phyloP scores from a whole-genome alignment of 2,797 vertebrate genomes.

The Epinephelus coioides region DNA sequence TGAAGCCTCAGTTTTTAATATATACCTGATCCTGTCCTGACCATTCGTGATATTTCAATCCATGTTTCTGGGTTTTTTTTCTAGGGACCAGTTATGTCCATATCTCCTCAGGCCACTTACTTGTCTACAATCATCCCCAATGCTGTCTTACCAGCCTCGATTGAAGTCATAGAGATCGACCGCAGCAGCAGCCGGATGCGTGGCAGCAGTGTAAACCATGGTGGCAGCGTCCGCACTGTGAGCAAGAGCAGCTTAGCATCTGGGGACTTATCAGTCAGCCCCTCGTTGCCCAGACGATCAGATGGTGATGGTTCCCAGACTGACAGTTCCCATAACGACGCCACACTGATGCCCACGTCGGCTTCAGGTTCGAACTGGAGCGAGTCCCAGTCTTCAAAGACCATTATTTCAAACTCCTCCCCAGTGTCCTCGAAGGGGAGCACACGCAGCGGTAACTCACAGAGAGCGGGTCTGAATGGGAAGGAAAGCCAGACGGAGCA shows the following conservation, averaged over 20 bases:
- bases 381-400: conserved; percentile 93
- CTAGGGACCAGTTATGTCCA: conserved; percentile 94
- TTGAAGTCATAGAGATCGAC: conserved; percentile 95
- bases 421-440: conserved; percentile 90
- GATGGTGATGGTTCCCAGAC: conserved; percentile 74
- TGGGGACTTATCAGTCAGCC: conserved; percentile 84
- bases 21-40: background rate
- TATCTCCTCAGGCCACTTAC: conserved; percentile 98
- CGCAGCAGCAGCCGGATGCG: conserved; percentile 84
- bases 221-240: conserved; percentile 82
- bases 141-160: conserved; percentile 91
- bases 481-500: conserved; percentile 46
- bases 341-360: conserved; percentile 62
- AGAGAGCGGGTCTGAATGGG: conserved; percentile 37
- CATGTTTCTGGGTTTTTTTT: conserved; percentile 4
- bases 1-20: conserved; percentile 5
- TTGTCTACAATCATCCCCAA: conserved; percentile 98
- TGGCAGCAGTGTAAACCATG: conserved; percentile 59
- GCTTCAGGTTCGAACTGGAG: conserved; percentile 89
- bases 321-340: conserved; percentile 85
- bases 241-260: conserved; percentile 90
- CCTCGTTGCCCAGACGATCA: conserved; percentile 88
- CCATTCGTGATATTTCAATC: background rate
- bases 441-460: conserved; percentile 58
- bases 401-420: conserved; percentile 91